These are phyloP conservation scores for Balaenoptera acutorostrata DNA, from an alignment of 2,113 vertebrate species.

Conservation along the genomic window DNA sequence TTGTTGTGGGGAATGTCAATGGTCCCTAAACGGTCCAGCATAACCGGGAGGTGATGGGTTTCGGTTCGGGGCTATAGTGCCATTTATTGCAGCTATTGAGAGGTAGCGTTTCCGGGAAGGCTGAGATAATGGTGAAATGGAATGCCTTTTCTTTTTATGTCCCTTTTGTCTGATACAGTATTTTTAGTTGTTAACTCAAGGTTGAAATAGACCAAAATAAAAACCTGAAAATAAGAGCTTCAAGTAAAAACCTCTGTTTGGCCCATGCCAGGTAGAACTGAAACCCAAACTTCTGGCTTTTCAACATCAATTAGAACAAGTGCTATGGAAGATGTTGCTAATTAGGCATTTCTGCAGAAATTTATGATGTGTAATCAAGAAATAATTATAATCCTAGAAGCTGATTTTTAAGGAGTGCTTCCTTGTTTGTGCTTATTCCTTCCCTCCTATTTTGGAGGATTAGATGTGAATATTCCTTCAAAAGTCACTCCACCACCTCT, in stretches of 20 bases:
- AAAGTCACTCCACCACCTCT: background rate
- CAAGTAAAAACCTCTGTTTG: slow-evolving; percentile 5
- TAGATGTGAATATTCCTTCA: background rate
- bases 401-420: background rate
- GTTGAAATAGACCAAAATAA: slow-evolving; percentile 47
- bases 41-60: background rate
- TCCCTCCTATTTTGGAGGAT: background rate
- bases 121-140: background rate
- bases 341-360: background rate
- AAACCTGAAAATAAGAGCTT: slow-evolving; percentile 21
- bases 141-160: slow-evolving; percentile 23
- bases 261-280: background rate
- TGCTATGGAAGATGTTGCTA: background rate
- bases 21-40: background rate
- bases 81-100: background rate
- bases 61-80: accelerated
- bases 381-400: background rate
- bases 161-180: slow-evolving; percentile 7
- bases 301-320: background rate
- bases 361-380: background rate
- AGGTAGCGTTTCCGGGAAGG: slow-evolving; percentile 4
- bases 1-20: background rate
- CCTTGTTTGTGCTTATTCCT: background rate
- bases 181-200: slow-evolving; percentile 45
- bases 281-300: background rate